A percentile compares a stretch with the other conserved stretches of the same genome.
phyloP scores from a whole-genome alignment of 2,113 vertebrate species.

The Vidua macroura region DNA sequence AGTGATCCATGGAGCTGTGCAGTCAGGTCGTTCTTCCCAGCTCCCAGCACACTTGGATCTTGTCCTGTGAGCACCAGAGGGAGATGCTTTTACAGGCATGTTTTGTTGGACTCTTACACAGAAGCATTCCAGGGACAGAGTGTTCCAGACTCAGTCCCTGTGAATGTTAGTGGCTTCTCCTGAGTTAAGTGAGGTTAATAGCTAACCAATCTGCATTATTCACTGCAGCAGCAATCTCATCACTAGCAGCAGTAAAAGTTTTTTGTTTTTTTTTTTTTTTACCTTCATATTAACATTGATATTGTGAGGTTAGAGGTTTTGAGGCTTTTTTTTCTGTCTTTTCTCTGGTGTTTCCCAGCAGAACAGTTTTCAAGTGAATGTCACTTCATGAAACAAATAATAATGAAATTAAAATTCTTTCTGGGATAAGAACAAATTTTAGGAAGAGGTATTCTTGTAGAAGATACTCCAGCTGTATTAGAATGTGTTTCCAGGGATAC shows the following conservation, averaged over 20 bases:
- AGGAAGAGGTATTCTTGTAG: background rate
- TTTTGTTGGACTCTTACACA: background rate
- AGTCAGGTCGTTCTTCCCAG: background rate
- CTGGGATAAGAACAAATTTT: background rate
- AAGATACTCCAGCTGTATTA: background rate
- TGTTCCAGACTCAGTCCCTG: background rate
- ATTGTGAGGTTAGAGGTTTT: background rate
- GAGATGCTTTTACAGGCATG: background rate
- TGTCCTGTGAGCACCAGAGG: accelerated
- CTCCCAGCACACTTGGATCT: background rate
- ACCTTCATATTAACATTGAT: background rate
- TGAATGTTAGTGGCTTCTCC: background rate
- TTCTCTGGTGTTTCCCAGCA: background rate
- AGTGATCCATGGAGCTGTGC: background rate
- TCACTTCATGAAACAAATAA: background rate
- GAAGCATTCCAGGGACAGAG: background rate
- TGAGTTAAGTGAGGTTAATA: slow-evolving; percentile 10
- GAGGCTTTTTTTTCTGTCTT: background rate
- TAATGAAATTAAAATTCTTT: background rate
- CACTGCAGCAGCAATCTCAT: background rate
- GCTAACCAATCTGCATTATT: background rate
- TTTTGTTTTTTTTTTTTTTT: background rate
- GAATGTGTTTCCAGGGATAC: background rate
- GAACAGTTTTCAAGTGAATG: background rate
- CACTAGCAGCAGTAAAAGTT: background rate